phyloP scores from a whole-genome alignment of 2,113 vertebrate species.

The Dolichotis patagonum region DNA sequence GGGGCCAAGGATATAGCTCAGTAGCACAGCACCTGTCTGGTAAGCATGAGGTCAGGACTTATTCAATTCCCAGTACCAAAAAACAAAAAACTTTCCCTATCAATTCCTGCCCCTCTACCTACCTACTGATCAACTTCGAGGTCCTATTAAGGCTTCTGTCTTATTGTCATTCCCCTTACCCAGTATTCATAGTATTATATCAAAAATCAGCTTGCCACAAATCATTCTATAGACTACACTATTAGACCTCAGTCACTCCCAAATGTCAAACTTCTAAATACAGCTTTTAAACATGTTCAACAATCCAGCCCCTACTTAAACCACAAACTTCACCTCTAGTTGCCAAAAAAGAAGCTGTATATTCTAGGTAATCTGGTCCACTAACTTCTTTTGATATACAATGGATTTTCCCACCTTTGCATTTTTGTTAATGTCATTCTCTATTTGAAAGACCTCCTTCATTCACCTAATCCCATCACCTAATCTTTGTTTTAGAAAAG shows the following conservation, averaged over 20 bases:
- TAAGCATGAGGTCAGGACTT: no score
- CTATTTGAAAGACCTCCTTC: conserved; percentile 53
- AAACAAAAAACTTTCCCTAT: background rate
- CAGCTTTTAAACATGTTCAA: conserved; percentile 19
- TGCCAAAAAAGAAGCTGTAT: conserved; percentile 36
- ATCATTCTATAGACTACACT: conserved; percentile 41
- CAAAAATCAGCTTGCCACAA: conserved; percentile 35
- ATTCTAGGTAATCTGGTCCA: background rate
- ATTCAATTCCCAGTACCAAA: no score
- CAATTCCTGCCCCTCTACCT: background rate
- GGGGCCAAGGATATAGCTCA: no score
- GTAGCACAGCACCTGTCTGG: no score
- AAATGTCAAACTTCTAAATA: conserved; percentile 58
- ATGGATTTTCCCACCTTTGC: conserved; percentile 31
- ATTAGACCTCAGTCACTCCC: background rate
- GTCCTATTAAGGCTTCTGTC: background rate
- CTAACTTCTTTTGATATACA: conserved; percentile 34
- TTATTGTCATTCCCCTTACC: background rate
- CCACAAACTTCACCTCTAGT: conserved; percentile 33
- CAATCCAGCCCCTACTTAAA: background rate
- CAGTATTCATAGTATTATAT: background rate
- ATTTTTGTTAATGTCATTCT: conserved; percentile 3
- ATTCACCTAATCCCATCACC: conserved; percentile 1
- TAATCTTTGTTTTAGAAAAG: conserved; percentile 55
- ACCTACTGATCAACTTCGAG: background rate